Evolutionary conservation across 1,140 invertebrate species (phyloP), one percentile per base, ranked within the genome.

Genomic region (Bombus fervidus): DNA sequence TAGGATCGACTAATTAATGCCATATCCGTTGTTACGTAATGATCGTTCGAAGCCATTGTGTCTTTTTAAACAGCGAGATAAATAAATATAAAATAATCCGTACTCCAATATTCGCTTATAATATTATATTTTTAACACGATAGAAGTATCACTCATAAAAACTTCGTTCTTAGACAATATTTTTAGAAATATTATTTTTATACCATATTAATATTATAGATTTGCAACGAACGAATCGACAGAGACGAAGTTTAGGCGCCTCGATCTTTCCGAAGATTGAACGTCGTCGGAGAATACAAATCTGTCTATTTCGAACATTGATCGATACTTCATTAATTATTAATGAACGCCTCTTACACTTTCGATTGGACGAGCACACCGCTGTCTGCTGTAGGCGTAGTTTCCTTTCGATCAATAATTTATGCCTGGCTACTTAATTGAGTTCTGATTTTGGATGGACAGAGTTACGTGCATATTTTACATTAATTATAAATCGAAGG

Each of bases 291-390:
- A 18, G 28, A 74, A 22, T 47, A 28, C 8, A 25, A 47, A 31
- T 25, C 41, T 47, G 75, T 62, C 25, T 39, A 37, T 39, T 77
- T 31, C 57, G 57, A 37, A 41, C 37, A 37, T 57, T 13, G 47
- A 68, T 78, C 31, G 71, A 75, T 74, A 71, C 18, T 66, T 28
- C 81, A 80, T 85, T 47, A 74, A 85, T 80, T 37, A 80, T 85
- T 80, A 85, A 87, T 53, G 62, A 78, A 0, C 31, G 15, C 15
- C 62, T 79, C 62, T 68, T 43, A 43, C 34, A 73, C 28, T 75
- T 77, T 76, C 47, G 28, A 39, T 5, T 28, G 28, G 2, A 34
- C 68, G 31, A 34, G 41, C 41, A 53, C 37, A 47, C 53, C 18
- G 25, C 28, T 3, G 10, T 31, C 53, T 28, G n/a, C 31, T 0